Base-by-base conservation (phyloP, 2,888 invertebrate species). In the Phalangium opilio region DNA sequence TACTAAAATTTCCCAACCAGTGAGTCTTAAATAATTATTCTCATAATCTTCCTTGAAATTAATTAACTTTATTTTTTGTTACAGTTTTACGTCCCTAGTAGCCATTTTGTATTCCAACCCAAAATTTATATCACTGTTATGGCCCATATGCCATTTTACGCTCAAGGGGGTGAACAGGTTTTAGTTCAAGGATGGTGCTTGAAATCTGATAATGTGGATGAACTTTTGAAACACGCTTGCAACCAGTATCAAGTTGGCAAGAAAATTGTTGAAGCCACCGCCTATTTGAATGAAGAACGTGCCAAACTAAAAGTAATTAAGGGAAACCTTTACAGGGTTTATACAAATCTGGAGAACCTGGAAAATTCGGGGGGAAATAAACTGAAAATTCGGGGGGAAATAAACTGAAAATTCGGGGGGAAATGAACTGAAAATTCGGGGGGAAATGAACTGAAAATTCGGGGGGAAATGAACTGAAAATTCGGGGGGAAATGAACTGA, bases 71-170 rank as follows among this genome's bases (percentile, higher is more conserved):
- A 44, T 7, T 44, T 43, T 38, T n/a, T n/a, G 20, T 36, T 2
- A 44, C 64, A 81, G 78, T 79, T 81, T 64, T 67, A 68, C 44
- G 69, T 81, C 55, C 81, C 81, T 57, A 81, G 81, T 39, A 76
- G 76, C 60, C 60, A 65, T 45, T 62, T 73, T 43, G 60, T 73
- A 45, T 75, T 80, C 63, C 68, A 72, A 52, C 83, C 83, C 42
- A 74, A 76, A 57, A 71, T 83, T 49, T 80, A 76, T 66, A 70
- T 81, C 42, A 80, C 81, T 53, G 77, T 83, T 58, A 77, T 83
- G 62, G 81, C 78, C 5, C 80, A 82, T 64, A 79, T 79, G 12
- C 81, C 83, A 45, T 79, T 81, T 65, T 74, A 79, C 58, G 73
- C 75, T 52, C 77, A 75, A 57, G 75, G 76, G 21, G 76, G 77